Evolutionary conservation across 2,113 vertebrate species (phyloP), one percentile per base, ranked within the genome.

Genomic region (Apaloderma vittatum): DNA sequence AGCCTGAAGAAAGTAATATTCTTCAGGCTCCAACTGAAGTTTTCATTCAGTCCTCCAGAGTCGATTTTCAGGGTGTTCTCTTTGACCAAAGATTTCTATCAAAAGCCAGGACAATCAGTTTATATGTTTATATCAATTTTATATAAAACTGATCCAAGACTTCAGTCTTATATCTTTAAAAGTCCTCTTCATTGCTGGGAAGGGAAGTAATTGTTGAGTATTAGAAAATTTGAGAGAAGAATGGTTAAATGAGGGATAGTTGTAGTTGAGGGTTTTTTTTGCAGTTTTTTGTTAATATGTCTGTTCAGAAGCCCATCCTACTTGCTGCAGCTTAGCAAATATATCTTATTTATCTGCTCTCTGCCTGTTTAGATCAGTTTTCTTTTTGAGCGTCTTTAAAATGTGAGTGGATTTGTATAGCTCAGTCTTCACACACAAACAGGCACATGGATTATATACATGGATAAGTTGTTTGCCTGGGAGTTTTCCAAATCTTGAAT

Each of bases 371-470:
- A 86, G 11, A 84, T 4, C 6, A 32, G 73, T 86, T 91, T 88
- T 74, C 24, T 62, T 3, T 36, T 58, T 43, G 37, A 29, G 5
- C 85, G 5, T 63, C 9, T 36, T 73, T 61, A 83, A 65, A 40
- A 68, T 76, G 37, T 52, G 15, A 57, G 8, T 58, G 21, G n/a
- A 73, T 66, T 73, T 70, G 8, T 86, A 22, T 23, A 86, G 24
- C 24, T 93, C 51, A 49, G 10, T 72, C 32, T 85, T 86, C 55
- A 84, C 24, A 57, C 17, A 61, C 4, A 79, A 55, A 68, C 9
- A 70, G n/a, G 9, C 19, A 49, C 2, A 0, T 26, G 29, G 20
- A 26, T 79, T 82, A 59, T 45, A 23, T 36, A 51, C 0, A 0
- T 23, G 55, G 15, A 22, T 71, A 74, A 46, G 8, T 62, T 79